These are phyloP conservation scores for Thereva nobilitata DNA, from an alignment of 2,888 invertebrate species.

Conservation along the genomic window DNA sequence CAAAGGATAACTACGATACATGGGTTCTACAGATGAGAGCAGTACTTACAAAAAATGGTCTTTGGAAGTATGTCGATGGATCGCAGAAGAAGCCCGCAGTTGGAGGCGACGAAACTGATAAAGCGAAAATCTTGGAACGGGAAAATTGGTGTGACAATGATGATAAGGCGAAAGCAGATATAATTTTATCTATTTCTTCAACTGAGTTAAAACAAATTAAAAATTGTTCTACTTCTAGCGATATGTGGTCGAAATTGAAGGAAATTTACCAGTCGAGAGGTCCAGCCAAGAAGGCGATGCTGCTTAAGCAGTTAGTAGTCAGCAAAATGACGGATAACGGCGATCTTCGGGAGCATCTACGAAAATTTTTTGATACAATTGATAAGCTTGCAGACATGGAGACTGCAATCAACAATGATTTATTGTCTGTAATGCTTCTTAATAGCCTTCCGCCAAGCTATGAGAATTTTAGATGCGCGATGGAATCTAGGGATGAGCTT, in stretches of 20 bases:
- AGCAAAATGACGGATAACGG: slow-evolving; percentile 49
- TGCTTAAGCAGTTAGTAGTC: slow-evolving; percentile 52
- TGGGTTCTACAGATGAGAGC: slow-evolving; percentile 2
- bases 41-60: not conserved
- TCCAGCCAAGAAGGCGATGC: slow-evolving; percentile 53
- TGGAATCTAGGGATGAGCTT: slow-evolving; percentile 50
- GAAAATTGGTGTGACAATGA: slow-evolving; percentile 37
- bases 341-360: slow-evolving; percentile 50
- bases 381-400: slow-evolving; percentile 51
- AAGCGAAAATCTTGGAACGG: not conserved
- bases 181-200: slow-evolving; percentile 43
- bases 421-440: slow-evolving; percentile 49
- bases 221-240: slow-evolving; percentile 46
- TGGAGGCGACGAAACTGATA: not conserved
- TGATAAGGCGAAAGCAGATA: slow-evolving; percentile 43
- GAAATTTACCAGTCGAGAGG: slow-evolving; percentile 52
- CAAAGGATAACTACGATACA: slow-evolving; percentile 6
- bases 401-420: slow-evolving; percentile 47
- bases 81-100: not conserved
- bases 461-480: slow-evolving; percentile 51
- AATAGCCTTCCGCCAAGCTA: slow-evolving; percentile 49
- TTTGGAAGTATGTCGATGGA: not conserved
- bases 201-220: slow-evolving; percentile 50
- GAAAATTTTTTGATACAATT: slow-evolving; percentile 51
- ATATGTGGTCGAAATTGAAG: slow-evolving; percentile 52